Evolutionary conservation across 2,113 vertebrate species (phyloP).

Genomic region (Seriola rivoliana): DNA sequence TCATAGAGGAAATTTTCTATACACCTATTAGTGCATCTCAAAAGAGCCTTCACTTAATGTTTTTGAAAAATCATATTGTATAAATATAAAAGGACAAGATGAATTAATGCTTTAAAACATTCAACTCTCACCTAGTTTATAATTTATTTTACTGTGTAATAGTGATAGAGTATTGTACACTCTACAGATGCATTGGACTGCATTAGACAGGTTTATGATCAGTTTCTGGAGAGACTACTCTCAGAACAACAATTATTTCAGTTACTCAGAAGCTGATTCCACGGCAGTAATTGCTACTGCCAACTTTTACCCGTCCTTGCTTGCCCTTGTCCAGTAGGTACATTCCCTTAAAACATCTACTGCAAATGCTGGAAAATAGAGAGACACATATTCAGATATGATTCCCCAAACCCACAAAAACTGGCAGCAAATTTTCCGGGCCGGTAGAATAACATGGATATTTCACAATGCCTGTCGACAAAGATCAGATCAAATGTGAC

Average conservation of each 20-base stretch:
- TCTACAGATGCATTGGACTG: constrained; percentile 2
- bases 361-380: constrained; percentile 60
- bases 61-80: not conserved
- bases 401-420: constrained; percentile 69
- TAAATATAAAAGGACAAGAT: constrained; percentile 1
- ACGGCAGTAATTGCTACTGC: not conserved
- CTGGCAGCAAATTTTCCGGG: constrained; percentile 72
- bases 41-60: not conserved
- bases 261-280: not conserved
- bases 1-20: not conserved
- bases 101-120: not conserved
- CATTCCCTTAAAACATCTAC: constrained; percentile 10
- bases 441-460: constrained; percentile 82
- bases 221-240: constrained; percentile 21
- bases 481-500: constrained; percentile 78
- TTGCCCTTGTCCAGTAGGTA: not conserved
- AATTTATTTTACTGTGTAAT: constrained; percentile 1
- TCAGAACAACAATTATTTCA: not conserved
- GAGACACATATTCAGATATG: constrained; percentile 54
- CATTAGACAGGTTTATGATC: not conserved
- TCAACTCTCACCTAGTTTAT: constrained; percentile 1
- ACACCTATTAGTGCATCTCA: not conserved
- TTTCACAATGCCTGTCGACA: constrained; percentile 80
- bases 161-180: not conserved
- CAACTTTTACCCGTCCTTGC: not conserved